Conservation (phyloP, 2,113 vertebrate species). For the Myanophis thanlyinensis region DNA sequence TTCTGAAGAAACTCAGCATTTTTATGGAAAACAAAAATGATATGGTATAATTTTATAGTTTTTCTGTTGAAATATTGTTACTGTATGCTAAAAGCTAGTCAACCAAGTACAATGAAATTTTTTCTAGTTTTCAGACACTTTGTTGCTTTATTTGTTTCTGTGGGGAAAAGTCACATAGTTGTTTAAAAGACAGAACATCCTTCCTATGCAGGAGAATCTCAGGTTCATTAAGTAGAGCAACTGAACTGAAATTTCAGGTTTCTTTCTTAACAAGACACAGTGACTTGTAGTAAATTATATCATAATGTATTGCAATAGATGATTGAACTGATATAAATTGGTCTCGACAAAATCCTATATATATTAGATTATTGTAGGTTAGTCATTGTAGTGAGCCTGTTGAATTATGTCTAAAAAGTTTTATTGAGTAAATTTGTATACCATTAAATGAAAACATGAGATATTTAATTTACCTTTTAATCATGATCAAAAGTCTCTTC, state of each 20-base stretch:
- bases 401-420: not conserved
- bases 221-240: not conserved
- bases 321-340: not conserved
- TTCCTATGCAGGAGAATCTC: not conserved
- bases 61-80: not conserved
- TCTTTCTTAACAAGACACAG: not conserved
- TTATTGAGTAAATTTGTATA: not conserved
- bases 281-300: not conserved
- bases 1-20: slow-evolving; percentile 96
- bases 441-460: slow-evolving; percentile 12
- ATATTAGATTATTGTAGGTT: not conserved
- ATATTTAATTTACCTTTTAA: slow-evolving; percentile 47
- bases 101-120: not conserved
- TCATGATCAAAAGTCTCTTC: slow-evolving; percentile 43
- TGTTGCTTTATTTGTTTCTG: not conserved
- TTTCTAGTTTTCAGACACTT: not conserved
- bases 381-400: not conserved
- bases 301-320: not conserved
- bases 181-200: not conserved
- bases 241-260: not conserved
- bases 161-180: not conserved
- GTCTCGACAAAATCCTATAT: not conserved
- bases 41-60: slow-evolving; percentile 79
- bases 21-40: slow-evolving; percentile 97
- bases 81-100: not conserved